Base-by-base conservation (phyloP, 2,113 vertebrate genomes). In the Aspidoscelis tigris region DNA sequence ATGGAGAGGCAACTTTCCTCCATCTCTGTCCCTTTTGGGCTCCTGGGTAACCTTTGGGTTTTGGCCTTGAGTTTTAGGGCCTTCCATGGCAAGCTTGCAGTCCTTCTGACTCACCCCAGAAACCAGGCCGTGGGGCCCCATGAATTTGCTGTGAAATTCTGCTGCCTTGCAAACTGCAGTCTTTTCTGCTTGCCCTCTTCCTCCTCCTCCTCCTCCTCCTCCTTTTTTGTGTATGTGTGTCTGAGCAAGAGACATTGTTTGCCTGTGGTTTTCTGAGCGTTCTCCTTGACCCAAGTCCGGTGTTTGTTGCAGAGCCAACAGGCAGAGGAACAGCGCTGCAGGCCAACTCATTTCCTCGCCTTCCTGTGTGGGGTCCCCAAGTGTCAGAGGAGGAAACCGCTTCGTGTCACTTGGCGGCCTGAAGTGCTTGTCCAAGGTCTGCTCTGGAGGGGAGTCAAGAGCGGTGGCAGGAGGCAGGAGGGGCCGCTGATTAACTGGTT, bases 361-460 rank as follows among this genome's bases (percentile, higher is more conserved):
- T 81, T 81, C 78, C 85, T 72, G 50, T 3, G 16, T 4, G 43
- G 55, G n/a, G 74, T 18, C 43, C 3, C 43, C 7, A 22, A 43
- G 64, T 10, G 61, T 33, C 24, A 1, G 39, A 55, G 71, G 4
- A 76, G 84, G 53, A 77, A 71, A 74, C 66, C 21, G 5, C 2
- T 47, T 33, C 64, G 43, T 64, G 53, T 64, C 53, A 61, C 21
- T 11, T 12, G 24, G 71, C 66, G n/a, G 14, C 26, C 7, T 11
- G 6, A 14, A 26, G 39, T 43, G 50, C 16, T 10, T 50, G 66
- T 47, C 66, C 14, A 26, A 33, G 21, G 7, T 41, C 18, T 24
- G 21, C 77, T 77, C 79, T 65, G 79, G 53, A 64, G 73, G 24
- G 20, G 66, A 71, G 83, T 64, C 68, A 26, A 73, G 68, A 8